Conservation (phyloP, 2,797 vertebrate species). For the Coccyzus lansbergi region DNA sequence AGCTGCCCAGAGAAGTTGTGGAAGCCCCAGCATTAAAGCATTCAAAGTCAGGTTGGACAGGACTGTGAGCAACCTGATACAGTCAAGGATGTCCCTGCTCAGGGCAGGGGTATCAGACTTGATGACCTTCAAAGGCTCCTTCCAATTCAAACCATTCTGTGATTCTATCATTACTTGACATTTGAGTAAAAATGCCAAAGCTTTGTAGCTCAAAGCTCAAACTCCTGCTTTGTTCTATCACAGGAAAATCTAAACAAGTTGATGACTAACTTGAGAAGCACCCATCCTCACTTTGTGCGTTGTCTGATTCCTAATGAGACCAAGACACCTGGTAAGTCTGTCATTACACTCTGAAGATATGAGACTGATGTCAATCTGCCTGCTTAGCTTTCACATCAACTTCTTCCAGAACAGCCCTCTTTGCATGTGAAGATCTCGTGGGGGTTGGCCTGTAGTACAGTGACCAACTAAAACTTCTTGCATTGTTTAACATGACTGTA, state of each 20-base stretch:
- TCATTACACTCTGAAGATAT: neutral
- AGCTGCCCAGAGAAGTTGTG: neutral
- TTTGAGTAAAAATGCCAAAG: neutral
- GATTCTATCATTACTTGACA: neutral
- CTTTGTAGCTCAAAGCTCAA: neutral
- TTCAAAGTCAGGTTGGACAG: accelerated
- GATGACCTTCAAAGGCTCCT: neutral
- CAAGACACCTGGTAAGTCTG: constrained; percentile 79
- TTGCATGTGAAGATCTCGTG: neutral
- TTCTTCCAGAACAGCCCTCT: neutral
- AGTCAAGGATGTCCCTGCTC: neutral
- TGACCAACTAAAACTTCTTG: neutral
- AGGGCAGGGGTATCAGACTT: neutral
- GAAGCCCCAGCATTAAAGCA: neutral
- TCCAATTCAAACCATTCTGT: neutral
- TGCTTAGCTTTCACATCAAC: neutral
- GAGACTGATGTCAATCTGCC: neutral
- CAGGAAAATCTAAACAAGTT: constrained; percentile 91
- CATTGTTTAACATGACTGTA: neutral
- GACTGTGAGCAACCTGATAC: neutral
- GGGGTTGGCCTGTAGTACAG: neutral
- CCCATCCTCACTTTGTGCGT: constrained; percentile 81
- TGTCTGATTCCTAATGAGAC: constrained; percentile 83
- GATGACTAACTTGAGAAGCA: constrained; percentile 80
- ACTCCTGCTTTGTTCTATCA: neutral